phyloP scores from a whole-genome alignment of 2,113 vertebrate genomes.

The Oncorhynchus nerka region DNA sequence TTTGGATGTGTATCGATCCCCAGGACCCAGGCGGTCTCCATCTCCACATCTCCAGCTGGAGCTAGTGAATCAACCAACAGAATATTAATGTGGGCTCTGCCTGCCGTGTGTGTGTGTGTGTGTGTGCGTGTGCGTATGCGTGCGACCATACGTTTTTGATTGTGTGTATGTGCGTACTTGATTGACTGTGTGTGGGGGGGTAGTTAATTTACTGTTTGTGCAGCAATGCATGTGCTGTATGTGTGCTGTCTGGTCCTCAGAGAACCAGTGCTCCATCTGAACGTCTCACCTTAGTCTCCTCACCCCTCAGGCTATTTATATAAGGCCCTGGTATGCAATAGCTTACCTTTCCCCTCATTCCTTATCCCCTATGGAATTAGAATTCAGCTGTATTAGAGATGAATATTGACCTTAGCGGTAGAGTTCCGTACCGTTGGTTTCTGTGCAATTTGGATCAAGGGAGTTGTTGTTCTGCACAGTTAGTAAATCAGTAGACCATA shows the following conservation, averaged over 20 bases:
- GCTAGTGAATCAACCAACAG: neutral
- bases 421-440: too few relatives aligned
- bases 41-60: slow-evolving; percentile 1
- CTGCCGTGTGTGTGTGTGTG: neutral
- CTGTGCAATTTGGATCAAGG: too few relatives aligned
- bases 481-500: too few relatives aligned
- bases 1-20: neutral
- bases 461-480: too few relatives aligned
- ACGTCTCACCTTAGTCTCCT: neutral
- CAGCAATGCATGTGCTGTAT: too few relatives aligned
- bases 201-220: neutral
- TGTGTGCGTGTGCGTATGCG: neutral
- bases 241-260: neutral
- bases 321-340: too few relatives aligned
- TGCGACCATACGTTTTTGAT: too few relatives aligned
- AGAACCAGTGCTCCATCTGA: neutral
- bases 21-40: neutral
- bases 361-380: too few relatives aligned
- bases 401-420: too few relatives aligned
- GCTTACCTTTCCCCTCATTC: too few relatives aligned
- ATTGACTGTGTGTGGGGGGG: neutral
- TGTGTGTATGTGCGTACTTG: neutral
- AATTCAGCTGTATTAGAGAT: too few relatives aligned
- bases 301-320: neutral
- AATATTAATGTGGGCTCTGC: neutral